A percentile compares a stretch with the other conserved stretches of the same genome.
phyloP scores from a whole-genome alignment of 2,888 invertebrate genomes.

The Drosophila ochracea region DNA sequence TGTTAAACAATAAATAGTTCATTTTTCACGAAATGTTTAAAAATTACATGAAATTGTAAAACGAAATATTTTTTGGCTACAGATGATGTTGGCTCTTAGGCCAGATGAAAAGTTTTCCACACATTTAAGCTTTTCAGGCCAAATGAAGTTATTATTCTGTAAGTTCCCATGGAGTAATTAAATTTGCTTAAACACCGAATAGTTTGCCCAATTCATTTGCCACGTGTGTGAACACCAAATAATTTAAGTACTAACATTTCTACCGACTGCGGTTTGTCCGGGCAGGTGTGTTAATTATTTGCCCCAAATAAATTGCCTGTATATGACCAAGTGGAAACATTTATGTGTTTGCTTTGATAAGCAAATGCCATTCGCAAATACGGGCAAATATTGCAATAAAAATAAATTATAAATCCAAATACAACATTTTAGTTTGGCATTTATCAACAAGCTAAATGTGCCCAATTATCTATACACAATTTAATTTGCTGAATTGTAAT shows the following conservation, averaged over 20 bases:
- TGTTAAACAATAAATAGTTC: background rate
- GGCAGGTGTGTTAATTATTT: background rate
- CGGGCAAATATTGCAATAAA: background rate
- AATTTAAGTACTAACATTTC: background rate
- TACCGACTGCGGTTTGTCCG: background rate
- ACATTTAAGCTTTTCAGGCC: background rate
- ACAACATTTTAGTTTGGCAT: background rate
- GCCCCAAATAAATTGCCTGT: background rate
- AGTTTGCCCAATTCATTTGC: conserved; percentile 5
- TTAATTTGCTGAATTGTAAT: background rate
- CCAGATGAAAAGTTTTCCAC: background rate
- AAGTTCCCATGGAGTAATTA: background rate
- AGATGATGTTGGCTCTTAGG: background rate
- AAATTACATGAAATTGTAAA: background rate
- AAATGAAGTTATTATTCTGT: background rate
- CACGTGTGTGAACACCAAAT: background rate
- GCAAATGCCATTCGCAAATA: background rate
- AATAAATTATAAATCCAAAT: background rate
- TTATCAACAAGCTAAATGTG: background rate
- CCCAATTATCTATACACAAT: background rate
- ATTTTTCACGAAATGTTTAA: background rate
- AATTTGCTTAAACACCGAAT: background rate
- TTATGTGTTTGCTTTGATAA: background rate
- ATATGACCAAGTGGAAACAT: background rate
- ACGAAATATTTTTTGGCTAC: background rate